phyloP scores from a whole-genome alignment of 2,113 vertebrate species.

The Pomatorhinus ruficollis region DNA sequence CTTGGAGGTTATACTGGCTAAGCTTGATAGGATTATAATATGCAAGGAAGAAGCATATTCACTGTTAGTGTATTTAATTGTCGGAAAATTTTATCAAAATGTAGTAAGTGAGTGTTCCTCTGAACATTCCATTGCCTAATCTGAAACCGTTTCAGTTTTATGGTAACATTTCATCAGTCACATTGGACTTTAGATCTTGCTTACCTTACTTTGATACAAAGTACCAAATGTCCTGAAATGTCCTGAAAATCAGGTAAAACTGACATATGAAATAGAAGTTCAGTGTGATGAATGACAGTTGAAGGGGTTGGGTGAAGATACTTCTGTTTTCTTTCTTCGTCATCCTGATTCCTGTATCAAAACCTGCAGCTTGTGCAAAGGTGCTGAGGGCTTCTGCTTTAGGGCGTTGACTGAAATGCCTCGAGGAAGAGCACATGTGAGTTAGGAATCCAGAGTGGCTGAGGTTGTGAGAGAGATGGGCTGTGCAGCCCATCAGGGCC shows the following conservation, averaged over 20 bases:
- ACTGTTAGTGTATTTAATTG: background rate
- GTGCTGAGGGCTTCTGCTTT: background rate
- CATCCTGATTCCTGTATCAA: background rate
- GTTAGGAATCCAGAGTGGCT: background rate
- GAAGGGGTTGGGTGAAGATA: background rate
- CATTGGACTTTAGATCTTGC: background rate
- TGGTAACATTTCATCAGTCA: background rate
- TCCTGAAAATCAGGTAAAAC: background rate
- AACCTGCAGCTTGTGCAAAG: background rate
- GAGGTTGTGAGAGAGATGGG: background rate
- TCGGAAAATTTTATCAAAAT: background rate
- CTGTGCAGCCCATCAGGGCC: background rate
- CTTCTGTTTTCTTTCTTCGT: background rate
- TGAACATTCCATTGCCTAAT: background rate
- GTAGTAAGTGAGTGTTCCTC: background rate
- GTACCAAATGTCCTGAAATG: background rate
- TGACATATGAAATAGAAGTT: background rate
- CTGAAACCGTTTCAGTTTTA: background rate
- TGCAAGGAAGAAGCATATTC: background rate
- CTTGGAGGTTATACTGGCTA: background rate
- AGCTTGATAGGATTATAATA: background rate
- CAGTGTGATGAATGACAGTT: background rate
- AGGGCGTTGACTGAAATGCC: background rate
- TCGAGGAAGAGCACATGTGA: rapidly evolving
- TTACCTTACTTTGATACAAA: background rate